These are phyloP conservation scores for Danionella dracula DNA, from an alignment of 2,797 vertebrate species.

Conservation along the genomic window DNA sequence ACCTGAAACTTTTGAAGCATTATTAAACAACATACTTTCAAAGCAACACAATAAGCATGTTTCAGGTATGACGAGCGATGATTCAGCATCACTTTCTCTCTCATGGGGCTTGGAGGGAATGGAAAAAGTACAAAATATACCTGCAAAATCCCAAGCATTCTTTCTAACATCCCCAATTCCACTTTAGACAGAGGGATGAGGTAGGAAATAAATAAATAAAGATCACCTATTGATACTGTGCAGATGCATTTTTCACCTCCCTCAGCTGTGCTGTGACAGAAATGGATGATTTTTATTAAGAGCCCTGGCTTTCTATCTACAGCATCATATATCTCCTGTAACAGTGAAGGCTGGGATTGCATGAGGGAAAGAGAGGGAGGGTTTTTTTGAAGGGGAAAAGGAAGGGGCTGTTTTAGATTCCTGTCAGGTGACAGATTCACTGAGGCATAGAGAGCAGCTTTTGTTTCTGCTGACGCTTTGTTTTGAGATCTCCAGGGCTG, in stretches of 20 bases:
- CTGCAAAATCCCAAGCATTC: constrained; percentile 46
- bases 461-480: constrained; percentile 38
- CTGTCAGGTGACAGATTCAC: constrained; percentile 33
- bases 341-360: constrained; percentile 52
- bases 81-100: no score
- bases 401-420: constrained; percentile 30
- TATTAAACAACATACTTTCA: no score
- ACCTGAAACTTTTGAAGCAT: no score
- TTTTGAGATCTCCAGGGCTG: constrained; percentile 24
- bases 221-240: constrained; percentile 55
- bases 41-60: no score
- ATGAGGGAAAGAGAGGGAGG: constrained; percentile 2
- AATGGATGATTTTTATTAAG: constrained; percentile 74
- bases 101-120: no score
- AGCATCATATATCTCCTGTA: constrained; percentile 63
- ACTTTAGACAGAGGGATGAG: constrained; percentile 41
- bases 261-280: constrained; percentile 62
- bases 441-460: constrained; percentile 19
- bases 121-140: no score
- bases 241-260: constrained; percentile 59
- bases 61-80: no score
- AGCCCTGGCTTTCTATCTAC: constrained; percentile 63
- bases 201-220: constrained; percentile 14
- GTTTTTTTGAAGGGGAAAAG: background rate
- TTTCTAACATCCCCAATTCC: constrained; percentile 45